phyloP scores from a whole-genome alignment of 2,113 vertebrate genomes.

The Melanostigma gelatinosum region DNA sequence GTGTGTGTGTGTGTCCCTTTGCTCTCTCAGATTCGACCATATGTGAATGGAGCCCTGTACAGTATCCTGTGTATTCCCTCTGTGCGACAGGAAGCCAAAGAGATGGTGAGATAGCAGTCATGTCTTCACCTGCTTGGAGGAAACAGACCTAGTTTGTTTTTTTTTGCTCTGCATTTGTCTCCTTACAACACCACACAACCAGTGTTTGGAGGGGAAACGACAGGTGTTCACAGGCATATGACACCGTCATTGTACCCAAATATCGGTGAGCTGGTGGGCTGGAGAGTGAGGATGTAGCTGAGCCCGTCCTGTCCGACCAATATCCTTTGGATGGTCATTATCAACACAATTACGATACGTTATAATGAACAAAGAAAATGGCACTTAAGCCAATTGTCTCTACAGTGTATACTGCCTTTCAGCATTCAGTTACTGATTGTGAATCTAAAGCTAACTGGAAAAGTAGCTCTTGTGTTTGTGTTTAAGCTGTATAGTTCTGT shows the following conservation, averaged over 20 bases:
- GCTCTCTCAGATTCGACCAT: constrained; percentile 87
- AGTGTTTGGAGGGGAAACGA: neutral
- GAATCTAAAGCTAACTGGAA: neutral
- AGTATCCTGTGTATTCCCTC: constrained; percentile 91
- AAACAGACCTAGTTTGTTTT: constrained; percentile 40
- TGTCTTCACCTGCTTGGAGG: constrained; percentile 42
- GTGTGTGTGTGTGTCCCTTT: constrained; percentile 17
- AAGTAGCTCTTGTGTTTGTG: neutral
- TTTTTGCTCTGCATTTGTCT: constrained; percentile 33
- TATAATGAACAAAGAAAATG: neutral
- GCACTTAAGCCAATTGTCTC: neutral
- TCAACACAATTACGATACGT: neutral
- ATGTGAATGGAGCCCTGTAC: constrained; percentile 95
- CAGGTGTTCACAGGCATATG: constrained; percentile 23
- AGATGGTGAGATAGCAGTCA: constrained; percentile 89
- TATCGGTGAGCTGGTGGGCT: neutral
- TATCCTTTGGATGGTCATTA: neutral
- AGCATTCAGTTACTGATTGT: neutral
- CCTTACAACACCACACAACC: constrained; percentile 17
- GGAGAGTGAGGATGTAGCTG: neutral
- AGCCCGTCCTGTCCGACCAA: neutral
- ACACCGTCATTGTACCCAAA: neutral
- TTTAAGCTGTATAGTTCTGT: neutral
- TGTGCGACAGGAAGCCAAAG: constrained; percentile 91
- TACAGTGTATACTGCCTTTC: neutral